Evolutionary conservation across 2,113 vertebrate species (phyloP).

Genomic region (Tetrao urogallus): DNA sequence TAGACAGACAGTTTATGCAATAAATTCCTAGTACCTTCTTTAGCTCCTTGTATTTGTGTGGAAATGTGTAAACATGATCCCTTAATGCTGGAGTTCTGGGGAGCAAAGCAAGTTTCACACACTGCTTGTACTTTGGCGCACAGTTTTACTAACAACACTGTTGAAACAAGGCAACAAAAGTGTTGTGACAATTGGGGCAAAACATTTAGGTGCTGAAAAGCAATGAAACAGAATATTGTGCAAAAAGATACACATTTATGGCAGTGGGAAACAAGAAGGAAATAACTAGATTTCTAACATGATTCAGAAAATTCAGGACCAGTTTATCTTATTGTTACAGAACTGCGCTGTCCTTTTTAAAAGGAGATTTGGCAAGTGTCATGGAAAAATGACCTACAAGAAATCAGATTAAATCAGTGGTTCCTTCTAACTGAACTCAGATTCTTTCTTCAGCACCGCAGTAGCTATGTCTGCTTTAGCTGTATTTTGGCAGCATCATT

Average conservation of each 20-base stretch:
- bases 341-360: background rate
- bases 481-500: background rate
- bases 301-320: background rate
- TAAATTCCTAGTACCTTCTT: background rate
- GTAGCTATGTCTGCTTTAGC: background rate
- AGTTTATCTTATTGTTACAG: background rate
- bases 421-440: background rate
- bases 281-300: background rate
- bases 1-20: background rate
- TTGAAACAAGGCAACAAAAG: background rate
- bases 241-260: background rate
- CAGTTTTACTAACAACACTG: background rate
- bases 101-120: background rate
- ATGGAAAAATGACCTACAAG: background rate
- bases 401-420: background rate
- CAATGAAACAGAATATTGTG: background rate
- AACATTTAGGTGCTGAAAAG: slow-evolving; percentile 16
- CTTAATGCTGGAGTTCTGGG: background rate
- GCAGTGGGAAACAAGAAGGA: background rate
- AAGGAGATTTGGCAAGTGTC: background rate
- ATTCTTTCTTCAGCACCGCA: background rate
- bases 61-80: background rate
- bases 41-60: background rate
- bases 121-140: background rate
- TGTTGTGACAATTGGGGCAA: background rate